A percentile compares a stretch with the other conserved stretches of the same genome.
Conservation (phyloP, 92 coral and sea anemone genomes). For the Porites cylindrica region DNA sequence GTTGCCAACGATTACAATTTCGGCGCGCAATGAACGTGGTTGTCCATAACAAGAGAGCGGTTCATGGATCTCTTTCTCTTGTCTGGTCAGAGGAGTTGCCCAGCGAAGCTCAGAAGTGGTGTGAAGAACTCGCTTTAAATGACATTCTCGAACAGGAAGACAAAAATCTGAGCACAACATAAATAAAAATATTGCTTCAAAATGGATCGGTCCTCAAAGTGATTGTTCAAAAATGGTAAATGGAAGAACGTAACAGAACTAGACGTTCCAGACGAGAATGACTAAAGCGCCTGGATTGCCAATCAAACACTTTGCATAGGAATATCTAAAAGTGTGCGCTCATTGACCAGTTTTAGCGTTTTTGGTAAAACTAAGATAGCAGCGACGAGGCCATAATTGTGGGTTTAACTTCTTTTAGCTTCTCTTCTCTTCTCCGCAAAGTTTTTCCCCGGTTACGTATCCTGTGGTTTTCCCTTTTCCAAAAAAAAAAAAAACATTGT, state of each 20-base stretch:
- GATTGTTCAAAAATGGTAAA: conserved; percentile 80
- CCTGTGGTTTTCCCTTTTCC: no score
- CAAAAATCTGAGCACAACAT: conserved; percentile 57
- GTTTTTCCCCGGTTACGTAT: no score
- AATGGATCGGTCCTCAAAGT: conserved; percentile 35
- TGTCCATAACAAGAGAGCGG: conserved; percentile 76
- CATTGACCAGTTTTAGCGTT: no score
- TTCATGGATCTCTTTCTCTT: conserved; percentile 74
- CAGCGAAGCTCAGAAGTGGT: conserved; percentile 77
- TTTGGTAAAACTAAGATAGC: no score
- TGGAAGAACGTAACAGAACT: conserved; percentile 58
- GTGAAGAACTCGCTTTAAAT: conserved; percentile 71
- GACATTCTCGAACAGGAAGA: conserved; percentile 75
- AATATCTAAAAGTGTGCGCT: not conserved
- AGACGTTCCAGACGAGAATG: conserved; percentile 68
- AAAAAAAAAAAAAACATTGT: no score
- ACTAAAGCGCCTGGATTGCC: conserved; percentile 58
- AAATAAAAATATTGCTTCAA: conserved; percentile 86
- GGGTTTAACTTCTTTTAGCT: no score
- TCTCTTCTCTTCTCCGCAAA: no score
- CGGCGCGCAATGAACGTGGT: conserved; percentile 6
- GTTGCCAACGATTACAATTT: no score
- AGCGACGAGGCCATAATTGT: no score
- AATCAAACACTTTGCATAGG: conserved; percentile 86
- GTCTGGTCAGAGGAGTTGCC: conserved; percentile 85